Evolutionary conservation across 37 sponge, comb jelly and placozoan species (phyloP).

Genomic region (Hexactinellida sp.): DNA sequence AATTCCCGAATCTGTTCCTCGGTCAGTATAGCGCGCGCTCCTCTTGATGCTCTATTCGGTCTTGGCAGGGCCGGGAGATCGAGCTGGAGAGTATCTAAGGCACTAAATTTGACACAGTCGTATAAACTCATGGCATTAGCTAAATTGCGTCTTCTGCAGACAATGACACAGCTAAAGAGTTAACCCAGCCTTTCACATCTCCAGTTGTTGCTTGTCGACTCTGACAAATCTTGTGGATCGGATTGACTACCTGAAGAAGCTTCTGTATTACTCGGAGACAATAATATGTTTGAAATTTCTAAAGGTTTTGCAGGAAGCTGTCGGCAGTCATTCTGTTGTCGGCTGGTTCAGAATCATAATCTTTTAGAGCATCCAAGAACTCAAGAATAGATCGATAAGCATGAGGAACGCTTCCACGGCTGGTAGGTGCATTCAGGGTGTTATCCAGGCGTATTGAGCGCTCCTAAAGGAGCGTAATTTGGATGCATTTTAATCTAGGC

Average conservation of each 20-base stretch:
- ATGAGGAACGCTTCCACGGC: not conserved
- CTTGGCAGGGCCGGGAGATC: not conserved
- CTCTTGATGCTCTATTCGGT: not conserved
- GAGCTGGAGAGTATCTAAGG: not conserved
- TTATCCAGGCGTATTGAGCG: too few relatives aligned
- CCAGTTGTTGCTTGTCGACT: not conserved
- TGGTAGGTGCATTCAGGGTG: too few relatives aligned
- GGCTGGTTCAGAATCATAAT: not conserved
- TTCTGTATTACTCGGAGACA: not conserved
- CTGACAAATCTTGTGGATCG: not conserved
- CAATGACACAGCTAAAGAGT: not conserved
- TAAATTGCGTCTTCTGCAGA: not conserved
- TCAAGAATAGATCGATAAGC: not conserved
- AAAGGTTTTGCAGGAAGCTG: not conserved
- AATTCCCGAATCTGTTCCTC: not conserved
- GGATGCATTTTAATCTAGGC: too few relatives aligned
- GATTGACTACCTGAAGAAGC: not conserved
- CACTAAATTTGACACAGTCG: not conserved
- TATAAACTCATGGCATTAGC: not conserved
- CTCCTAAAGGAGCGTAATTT: too few relatives aligned
- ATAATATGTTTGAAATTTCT: not conserved
- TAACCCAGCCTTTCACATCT: not conserved
- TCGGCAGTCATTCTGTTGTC: not conserved
- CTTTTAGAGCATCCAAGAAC: not conserved
- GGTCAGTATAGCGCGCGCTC: not conserved